phyloP scores from a whole-genome alignment of 2,888 invertebrate genomes.

The Zygothrica quintamaculata region DNA sequence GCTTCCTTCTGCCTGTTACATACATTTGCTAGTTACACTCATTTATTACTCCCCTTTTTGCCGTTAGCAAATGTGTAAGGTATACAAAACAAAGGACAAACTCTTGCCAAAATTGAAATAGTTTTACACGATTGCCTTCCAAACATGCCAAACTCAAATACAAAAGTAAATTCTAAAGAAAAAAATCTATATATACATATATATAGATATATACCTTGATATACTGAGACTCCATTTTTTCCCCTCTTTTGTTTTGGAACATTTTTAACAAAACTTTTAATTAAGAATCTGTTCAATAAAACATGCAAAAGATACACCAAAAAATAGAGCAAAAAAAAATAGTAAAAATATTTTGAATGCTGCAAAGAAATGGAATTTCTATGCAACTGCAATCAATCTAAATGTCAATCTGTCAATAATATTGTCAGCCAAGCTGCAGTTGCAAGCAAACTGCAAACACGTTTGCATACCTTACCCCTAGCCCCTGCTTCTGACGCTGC shows the following conservation, averaged over 20 bases:
- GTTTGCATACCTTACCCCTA: conserved; percentile 74
- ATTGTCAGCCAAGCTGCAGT: conserved; percentile 53
- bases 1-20: too few species aligned
- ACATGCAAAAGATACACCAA: too few species aligned
- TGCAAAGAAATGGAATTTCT: conserved; percentile 4
- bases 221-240: too few species aligned
- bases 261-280: conserved; percentile 68
- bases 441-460: conserved; percentile 45
- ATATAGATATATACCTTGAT: too few species aligned
- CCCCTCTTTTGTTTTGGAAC: conserved; percentile 30
- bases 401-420: conserved; percentile 75
- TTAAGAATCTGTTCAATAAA: conserved; percentile 51
- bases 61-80: too few species aligned
- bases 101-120: conserved; percentile 67
- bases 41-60: too few species aligned
- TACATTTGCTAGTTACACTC: too few species aligned
- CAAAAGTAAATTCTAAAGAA: conserved; percentile 45
- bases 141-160: conserved; percentile 42
- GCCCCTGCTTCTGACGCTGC: too few species aligned
- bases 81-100: conserved; percentile 18
- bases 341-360: too few species aligned
- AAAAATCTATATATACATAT: conserved; percentile 24
- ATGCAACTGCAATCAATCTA: conserved; percentile 76
- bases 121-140: conserved; percentile 60
- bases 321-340: too few species aligned